Evolutionary conservation across 2,888 invertebrate species (phyloP), one percentile per base, ranked within the genome.

Genomic region (Schrankia costaestrigalis): DNA sequence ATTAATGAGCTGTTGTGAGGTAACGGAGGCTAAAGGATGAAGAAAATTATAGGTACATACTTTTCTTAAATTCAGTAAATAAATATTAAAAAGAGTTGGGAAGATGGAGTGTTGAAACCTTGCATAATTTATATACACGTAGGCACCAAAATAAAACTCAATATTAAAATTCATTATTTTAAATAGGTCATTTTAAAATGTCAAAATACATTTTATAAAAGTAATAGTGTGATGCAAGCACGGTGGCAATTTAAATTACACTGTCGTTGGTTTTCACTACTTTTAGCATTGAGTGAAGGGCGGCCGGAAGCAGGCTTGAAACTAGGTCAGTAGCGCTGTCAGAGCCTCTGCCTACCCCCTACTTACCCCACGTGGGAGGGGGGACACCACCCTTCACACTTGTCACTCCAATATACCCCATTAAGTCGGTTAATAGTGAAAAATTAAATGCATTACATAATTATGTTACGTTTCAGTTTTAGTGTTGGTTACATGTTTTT

Each of bases 211-310:
- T n/a, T n/a, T 45, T 44, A 36, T 25, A 32, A 41, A 56, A 47
- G 39, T 43, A 47, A 41, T 51, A 30, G 17, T 24, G 25, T 46
- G 55, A 49, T 49, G 46, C 49, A 55, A 44, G 33, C 48, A 46
- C 48, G n/a, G n/a, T n/a, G 22, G 41, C 50, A 46, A 58, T 63
- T 61, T 59, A 65, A 65, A 65, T 65, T 56, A 56, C 54, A 39
- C 47, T 47, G 50, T 61, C 60, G 61, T 42, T 54, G 49, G 46
- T 55, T 59, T 59, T 46, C 57, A 56, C 42, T 57, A 61, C 57
- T 61, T 61, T 61, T 41, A 57, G 57, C 58, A 52, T 57, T 58
- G 64, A 59, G 53, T 59, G 64, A 61, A 46, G 54, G 56, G 54
- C 56, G 48, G 44, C 46, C 59, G 65, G 64, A 65, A 62, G 53